These are phyloP conservation scores for Oryzias curvinotus DNA, from an alignment of 2,113 vertebrate genomes.

Conservation along the genomic window DNA sequence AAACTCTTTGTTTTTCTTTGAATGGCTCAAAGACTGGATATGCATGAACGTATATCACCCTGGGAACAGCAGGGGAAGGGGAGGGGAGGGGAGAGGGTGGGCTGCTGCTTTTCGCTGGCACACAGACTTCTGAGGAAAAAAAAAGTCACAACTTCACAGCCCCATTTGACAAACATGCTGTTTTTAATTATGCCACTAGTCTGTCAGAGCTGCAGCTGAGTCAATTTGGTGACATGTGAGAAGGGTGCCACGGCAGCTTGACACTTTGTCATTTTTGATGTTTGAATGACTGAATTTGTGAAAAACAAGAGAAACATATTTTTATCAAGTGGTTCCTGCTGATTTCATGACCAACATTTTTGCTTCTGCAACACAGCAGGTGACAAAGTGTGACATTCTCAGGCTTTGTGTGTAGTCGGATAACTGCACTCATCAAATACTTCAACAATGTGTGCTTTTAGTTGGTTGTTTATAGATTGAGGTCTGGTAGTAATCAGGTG, in stretches of 20 bases:
- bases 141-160: constrained; percentile 35
- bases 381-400: too few relatives aligned
- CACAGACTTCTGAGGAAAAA: constrained; percentile 32
- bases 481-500: too few relatives aligned
- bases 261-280: constrained; percentile 39
- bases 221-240: constrained; percentile 33
- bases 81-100: constrained; percentile 22
- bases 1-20: constrained; percentile 55
- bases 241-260: constrained; percentile 19
- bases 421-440: too few relatives aligned
- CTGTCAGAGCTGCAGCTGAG: constrained; percentile 42
- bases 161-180: constrained; percentile 45
- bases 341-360: too few relatives aligned
- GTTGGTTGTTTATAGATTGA: too few relatives aligned
- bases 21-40: constrained; percentile 23
- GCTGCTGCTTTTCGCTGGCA: constrained; percentile 23
- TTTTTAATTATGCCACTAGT: constrained; percentile 63
- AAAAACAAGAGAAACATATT: constrained; percentile 2
- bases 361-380: too few relatives aligned
- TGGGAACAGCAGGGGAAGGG: constrained; percentile 28
- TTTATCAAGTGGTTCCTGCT: too few relatives aligned
- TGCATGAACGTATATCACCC: constrained; percentile 27
- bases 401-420: too few relatives aligned
- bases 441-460: too few relatives aligned
- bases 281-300: constrained; percentile 56